phyloP scores from a whole-genome alignment of 2,113 vertebrate genomes.

The Bucco capensis region DNA sequence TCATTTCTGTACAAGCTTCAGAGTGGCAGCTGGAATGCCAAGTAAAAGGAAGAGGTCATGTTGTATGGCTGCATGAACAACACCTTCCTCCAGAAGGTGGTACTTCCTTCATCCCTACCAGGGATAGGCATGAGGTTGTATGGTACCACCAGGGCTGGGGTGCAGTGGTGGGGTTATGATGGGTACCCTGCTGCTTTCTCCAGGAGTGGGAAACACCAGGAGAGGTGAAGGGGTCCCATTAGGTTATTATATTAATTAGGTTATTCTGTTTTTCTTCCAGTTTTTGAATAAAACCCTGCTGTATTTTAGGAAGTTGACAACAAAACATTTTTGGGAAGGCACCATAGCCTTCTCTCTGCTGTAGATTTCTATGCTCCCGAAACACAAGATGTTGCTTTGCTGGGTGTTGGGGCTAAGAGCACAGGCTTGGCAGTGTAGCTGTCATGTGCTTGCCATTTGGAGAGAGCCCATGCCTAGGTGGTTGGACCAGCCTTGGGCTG shows the following conservation, averaged over 20 bases:
- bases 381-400: neutral
- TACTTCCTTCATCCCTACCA: neutral
- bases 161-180: accelerated
- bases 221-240: neutral
- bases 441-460: neutral
- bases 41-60: neutral
- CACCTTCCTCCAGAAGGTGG: neutral
- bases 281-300: neutral
- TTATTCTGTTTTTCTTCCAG: neutral
- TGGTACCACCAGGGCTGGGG: neutral
- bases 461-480: neutral
- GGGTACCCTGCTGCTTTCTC: neutral
- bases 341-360: neutral
- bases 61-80: neutral
- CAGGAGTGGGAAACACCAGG: accelerated
- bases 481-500: neutral
- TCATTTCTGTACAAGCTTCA: neutral
- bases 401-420: neutral
- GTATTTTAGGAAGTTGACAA: neutral
- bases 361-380: neutral
- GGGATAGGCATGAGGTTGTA: neutral
- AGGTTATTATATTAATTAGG: neutral
- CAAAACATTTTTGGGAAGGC: neutral
- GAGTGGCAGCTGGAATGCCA: neutral
- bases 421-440: neutral